Percentiles rank a stretch among this genome's conserved stretches.
Evolutionary conservation across 2,888 invertebrate genomes (phyloP).

Genomic region (Rosalia funebris): DNA sequence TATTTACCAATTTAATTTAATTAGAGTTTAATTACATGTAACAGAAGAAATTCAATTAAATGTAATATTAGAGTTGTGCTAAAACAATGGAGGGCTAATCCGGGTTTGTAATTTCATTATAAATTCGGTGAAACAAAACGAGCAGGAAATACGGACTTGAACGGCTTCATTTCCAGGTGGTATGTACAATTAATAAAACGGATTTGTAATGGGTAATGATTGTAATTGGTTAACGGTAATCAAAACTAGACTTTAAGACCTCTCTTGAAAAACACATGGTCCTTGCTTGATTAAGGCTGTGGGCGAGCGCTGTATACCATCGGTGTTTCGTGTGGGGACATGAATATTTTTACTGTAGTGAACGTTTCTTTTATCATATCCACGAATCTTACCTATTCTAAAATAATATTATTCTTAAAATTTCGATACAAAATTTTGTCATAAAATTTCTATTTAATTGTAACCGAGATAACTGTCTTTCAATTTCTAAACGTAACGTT

Average conservation of each 20-base stretch:
- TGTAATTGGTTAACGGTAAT: too few species aligned
- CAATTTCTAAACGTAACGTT: too few species aligned
- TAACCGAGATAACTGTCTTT: too few species aligned
- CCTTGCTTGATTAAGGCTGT: not conserved
- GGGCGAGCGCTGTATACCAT: not conserved
- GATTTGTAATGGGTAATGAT: not conserved
- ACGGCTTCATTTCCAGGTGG: not conserved
- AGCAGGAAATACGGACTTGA: not conserved
- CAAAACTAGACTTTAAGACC: too few species aligned
- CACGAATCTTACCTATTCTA: too few species aligned
- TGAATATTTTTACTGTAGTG: too few species aligned
- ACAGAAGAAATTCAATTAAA: constrained; percentile 3
- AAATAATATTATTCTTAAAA: too few species aligned
- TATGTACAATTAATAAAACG: not conserved
- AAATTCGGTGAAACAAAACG: not conserved
- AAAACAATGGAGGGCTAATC: constrained; percentile 4
- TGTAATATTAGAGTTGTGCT: constrained; percentile 1
- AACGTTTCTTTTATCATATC: too few species aligned
- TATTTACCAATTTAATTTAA: not conserved
- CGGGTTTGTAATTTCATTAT: constrained; percentile 6
- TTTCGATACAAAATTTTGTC: too few species aligned
- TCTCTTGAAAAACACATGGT: not conserved
- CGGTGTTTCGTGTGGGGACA: not conserved
- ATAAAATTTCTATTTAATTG: too few species aligned
- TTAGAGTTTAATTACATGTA: not conserved